A percentile compares a stretch with the other conserved stretches of the same genome.
phyloP scores from a whole-genome alignment of 1,140 invertebrate genomes.

The Phortica variegata region DNA sequence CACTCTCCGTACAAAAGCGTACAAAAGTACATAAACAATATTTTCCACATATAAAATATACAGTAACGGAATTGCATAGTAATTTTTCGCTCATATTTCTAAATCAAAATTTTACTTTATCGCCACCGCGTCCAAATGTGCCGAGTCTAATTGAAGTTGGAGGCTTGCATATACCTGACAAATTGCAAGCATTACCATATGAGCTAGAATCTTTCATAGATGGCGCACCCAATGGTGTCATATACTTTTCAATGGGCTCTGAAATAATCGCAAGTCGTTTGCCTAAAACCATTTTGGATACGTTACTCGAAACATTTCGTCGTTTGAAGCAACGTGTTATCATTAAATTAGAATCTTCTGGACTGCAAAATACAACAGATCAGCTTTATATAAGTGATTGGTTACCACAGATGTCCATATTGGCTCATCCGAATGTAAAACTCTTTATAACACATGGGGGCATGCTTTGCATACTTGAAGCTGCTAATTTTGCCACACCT shows the following conservation, averaged over 20 bases:
- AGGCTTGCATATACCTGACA: constrained; percentile 58
- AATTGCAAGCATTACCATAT: constrained; percentile 43
- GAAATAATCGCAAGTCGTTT: constrained; percentile 61
- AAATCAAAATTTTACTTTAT: constrained; percentile 42
- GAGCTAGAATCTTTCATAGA: constrained; percentile 59
- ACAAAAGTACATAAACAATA: constrained; percentile 22
- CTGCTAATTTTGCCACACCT: constrained; percentile 68
- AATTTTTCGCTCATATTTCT: constrained; percentile 33
- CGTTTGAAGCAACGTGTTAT: constrained; percentile 64
- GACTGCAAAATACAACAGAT: constrained; percentile 57
- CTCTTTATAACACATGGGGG: constrained; percentile 74
- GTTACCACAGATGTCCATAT: constrained; percentile 70
- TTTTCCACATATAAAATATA: constrained; percentile 25
- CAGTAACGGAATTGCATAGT: constrained; percentile 21
- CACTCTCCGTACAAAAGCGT: constrained; percentile 18
- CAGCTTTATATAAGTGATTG: constrained; percentile 67
- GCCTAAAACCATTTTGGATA: constrained; percentile 58
- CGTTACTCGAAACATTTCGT: constrained; percentile 61
- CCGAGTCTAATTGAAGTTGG: constrained; percentile 36
- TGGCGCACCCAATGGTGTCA: constrained; percentile 60
- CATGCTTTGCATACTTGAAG: constrained; percentile 69
- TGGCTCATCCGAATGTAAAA: constrained; percentile 70
- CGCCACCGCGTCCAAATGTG: constrained; percentile 28
- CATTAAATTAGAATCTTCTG: constrained; percentile 68
- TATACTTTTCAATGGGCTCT: constrained; percentile 65